Evolutionary conservation across 2,797 vertebrate species (phyloP), one percentile per base, ranked within the genome.

Genomic region (Melanotaenia nigrans): DNA sequence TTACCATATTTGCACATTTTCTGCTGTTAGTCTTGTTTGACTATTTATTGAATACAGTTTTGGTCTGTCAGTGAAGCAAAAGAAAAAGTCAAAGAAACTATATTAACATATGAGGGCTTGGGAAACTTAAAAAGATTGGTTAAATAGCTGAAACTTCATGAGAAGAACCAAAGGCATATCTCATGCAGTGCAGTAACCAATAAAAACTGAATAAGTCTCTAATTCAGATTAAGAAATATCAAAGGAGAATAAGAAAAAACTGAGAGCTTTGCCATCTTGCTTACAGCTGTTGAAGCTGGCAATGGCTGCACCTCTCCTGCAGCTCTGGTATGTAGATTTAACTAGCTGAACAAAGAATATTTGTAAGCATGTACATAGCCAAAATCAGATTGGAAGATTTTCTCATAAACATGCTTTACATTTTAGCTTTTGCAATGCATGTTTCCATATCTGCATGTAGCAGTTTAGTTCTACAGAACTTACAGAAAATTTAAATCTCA

Each of bases 251-350:
- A n/a, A 30, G 53, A 54, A 25, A 24, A 54, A 14, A 22, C 49
- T 53, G 49, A 25, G 10, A 54, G 24, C 24, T 25, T 28, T 14
- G 53, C 11, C 13, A 28, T 2, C 12, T 55, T 18, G 53, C 25
- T n/a, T 51, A 14, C 45, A 51, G 61, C 61, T 47, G 42, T 18
- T 62, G 2, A 47, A 47, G 40, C 40, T 33, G 30, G 61, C 45
- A 24, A n/a, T 12, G 14, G 47, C 25, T 35, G 45, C 45, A 51
- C 1, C 30, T 35, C 30, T 35, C 47, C 61, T 64, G 30, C 61
- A 64, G 32, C 30, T 35, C 32, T 51, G 28, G 30, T 13, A n/a
- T 24, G 20, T 20, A 51, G 30, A 24, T 49, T 18, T 22, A 62
- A 49, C 61, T n/a, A 30, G 20, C 61, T 62, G 42, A 49, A 42